Conservation (phyloP, 2,797 vertebrate species). For the Bradypus variegatus region DNA sequence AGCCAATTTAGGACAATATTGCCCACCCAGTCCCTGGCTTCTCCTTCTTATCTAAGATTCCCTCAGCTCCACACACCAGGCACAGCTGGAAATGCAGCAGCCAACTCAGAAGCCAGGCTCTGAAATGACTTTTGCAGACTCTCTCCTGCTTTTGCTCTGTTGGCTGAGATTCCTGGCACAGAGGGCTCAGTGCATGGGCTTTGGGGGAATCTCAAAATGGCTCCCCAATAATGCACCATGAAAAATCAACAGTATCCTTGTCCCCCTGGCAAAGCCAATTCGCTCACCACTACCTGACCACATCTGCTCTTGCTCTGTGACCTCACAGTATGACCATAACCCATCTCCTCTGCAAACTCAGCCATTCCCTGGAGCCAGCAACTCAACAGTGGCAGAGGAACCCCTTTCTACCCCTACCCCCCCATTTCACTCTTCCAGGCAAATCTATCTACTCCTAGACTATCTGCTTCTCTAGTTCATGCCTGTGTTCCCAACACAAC, state of each 20-base stretch:
- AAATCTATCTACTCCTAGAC: background rate
- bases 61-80: background rate
- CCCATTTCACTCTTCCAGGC: background rate
- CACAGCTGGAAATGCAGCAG: slow-evolving; percentile 20
- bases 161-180: slow-evolving; percentile 43
- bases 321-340: slow-evolving; percentile 43
- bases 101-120: slow-evolving; percentile 51
- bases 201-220: slow-evolving; percentile 52
- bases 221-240: slow-evolving; percentile 20
- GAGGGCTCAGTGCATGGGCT: background rate
- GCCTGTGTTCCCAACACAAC: background rate
- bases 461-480: background rate
- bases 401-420: no score
- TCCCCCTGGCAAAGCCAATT: background rate
- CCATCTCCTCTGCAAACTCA: background rate
- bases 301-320: slow-evolving; percentile 27
- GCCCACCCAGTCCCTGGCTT: background rate
- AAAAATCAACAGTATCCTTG: slow-evolving; percentile 23
- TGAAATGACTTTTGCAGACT: slow-evolving; percentile 50
- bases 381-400: background rate
- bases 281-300: slow-evolving; percentile 37
- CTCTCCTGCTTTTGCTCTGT: slow-evolving; percentile 16
- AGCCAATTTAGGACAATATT: background rate
- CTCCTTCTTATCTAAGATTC: background rate
- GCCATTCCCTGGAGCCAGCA: slow-evolving; percentile 13